Conservation (phyloP, 1,140 invertebrate genomes). For the Glomeris maerens region DNA sequence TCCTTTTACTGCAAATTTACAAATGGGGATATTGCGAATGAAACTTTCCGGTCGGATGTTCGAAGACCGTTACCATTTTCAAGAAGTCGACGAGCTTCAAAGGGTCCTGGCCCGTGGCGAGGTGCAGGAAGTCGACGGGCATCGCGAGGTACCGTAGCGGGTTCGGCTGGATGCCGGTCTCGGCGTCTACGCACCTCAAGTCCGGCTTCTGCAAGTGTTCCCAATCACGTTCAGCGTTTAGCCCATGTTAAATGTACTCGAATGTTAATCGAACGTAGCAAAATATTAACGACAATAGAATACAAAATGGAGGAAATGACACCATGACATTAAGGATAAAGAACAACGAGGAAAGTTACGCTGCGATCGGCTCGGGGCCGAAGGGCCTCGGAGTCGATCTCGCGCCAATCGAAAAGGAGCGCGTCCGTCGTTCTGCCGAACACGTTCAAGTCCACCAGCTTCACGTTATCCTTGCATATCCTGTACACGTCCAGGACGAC, state of each 20-base stretch:
- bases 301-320: conserved; percentile 5
- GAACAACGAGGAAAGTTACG: background rate
- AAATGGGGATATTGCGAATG: too few species aligned
- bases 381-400: conserved; percentile 25
- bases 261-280: background rate
- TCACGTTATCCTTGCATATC: conserved; percentile 36
- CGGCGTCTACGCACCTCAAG: conserved; percentile 2
- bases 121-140: conserved; percentile 1
- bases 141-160: conserved; percentile 5
- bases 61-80: conserved; percentile 8
- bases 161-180: conserved; percentile 6
- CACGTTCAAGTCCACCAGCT: conserved; percentile 47
- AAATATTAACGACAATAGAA: background rate
- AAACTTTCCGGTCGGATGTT: too few species aligned
- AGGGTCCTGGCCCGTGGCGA: conserved; percentile 7
- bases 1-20: too few species aligned
- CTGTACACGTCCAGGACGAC: conserved; percentile 41
- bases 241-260: background rate
- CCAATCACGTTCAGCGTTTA: background rate
- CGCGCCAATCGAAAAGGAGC: conserved; percentile 42
- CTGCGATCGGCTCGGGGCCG: background rate
- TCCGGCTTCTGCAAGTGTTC: background rate
- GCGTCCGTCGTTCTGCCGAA: conserved; percentile 39
- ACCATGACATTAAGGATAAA: background rate
- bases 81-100: conserved; percentile 8